Conservation (phyloP, 2,888 invertebrate species). For the Odiellus spinosus region DNA sequence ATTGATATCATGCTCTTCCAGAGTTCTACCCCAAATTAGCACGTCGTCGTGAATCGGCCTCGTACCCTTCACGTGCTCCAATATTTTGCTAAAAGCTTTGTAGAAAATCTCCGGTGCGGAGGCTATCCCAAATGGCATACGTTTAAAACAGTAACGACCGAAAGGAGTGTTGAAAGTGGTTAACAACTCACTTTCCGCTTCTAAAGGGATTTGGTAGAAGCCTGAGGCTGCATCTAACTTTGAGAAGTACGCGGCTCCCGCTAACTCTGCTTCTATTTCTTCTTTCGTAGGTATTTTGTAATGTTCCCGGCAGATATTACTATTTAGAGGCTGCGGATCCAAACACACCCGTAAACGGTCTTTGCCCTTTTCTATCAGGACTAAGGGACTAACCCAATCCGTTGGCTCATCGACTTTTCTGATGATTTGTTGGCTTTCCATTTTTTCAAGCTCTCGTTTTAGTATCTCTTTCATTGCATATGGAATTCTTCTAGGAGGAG, state of each 20-base stretch:
- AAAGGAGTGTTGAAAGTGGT: slow-evolving; percentile 27
- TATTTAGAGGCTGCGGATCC: slow-evolving; percentile 25
- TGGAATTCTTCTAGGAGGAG: slow-evolving; percentile 3
- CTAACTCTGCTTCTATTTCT: slow-evolving; percentile 23
- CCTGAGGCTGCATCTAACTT: slow-evolving; percentile 24
- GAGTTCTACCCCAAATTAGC: background rate
- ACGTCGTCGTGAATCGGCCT: slow-evolving; percentile 3
- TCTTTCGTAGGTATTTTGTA: slow-evolving; percentile 24
- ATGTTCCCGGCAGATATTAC: slow-evolving; percentile 20
- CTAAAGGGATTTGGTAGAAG: slow-evolving; percentile 27
- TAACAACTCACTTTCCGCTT: slow-evolving; percentile 23
- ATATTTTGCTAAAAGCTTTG: slow-evolving; percentile 8
- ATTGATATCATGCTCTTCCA: slow-evolving; percentile 4
- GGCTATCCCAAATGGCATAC: slow-evolving; percentile 25
- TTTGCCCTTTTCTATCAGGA: slow-evolving; percentile 4
- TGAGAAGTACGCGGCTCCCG: slow-evolving; percentile 20
- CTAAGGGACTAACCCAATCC: slow-evolving; percentile 22
- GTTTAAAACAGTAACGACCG: slow-evolving; percentile 24
- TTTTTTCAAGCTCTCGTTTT: background rate
- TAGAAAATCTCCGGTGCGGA: slow-evolving; percentile 27
- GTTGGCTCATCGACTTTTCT: slow-evolving; percentile 1
- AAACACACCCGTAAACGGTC: slow-evolving; percentile 24
- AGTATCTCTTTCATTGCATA: slow-evolving; percentile 2
- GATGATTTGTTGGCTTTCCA: slow-evolving; percentile 5
- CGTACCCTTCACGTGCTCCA: background rate